These are phyloP conservation scores for Epicauta chinensis DNA, from an alignment of 1,140 invertebrate species.

Conservation along the genomic window DNA sequence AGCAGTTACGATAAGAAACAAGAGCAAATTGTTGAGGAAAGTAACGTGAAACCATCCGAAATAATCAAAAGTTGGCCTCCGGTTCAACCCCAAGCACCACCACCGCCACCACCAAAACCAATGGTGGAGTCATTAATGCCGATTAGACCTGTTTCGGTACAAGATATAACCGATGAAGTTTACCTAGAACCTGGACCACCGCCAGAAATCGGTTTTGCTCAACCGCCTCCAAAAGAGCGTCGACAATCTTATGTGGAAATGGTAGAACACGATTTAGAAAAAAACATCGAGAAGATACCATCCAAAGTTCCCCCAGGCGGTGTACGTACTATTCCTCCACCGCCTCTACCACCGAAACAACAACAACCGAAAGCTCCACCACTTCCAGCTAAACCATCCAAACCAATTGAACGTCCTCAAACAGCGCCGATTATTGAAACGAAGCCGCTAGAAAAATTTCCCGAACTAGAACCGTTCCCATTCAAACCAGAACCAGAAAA, in stretches of 20 bases:
- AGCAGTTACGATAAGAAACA: slow-evolving; percentile 16
- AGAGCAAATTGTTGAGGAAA: slow-evolving; percentile 44
- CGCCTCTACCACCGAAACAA: slow-evolving; percentile 46
- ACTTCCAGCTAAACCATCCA: slow-evolving; percentile 39
- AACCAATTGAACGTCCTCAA: slow-evolving; percentile 18
- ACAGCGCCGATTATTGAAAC: slow-evolving; percentile 25
- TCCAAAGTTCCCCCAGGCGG: slow-evolving; percentile 48
- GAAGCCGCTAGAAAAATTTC: slow-evolving; percentile 43
- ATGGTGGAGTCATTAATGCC: slow-evolving; percentile 31
- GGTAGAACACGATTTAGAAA: slow-evolving; percentile 52
- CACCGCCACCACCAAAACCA: slow-evolving; percentile 32
- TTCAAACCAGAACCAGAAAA: slow-evolving; percentile 44
- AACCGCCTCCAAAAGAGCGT: slow-evolving; percentile 41
- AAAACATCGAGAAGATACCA: slow-evolving; percentile 49
- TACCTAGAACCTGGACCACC: slow-evolving; percentile 55
- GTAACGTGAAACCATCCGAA: slow-evolving; percentile 38
- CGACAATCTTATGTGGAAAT: slow-evolving; percentile 51
- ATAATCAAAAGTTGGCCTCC: slow-evolving; percentile 44
- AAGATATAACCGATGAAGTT: slow-evolving; percentile 44
- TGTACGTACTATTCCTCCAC: slow-evolving; percentile 47
- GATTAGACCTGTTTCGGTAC: slow-evolving; percentile 38
- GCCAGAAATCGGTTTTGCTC: slow-evolving; percentile 57
- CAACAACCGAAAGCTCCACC: slow-evolving; percentile 43
- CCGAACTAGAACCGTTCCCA: slow-evolving; percentile 50
- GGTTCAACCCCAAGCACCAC: slow-evolving; percentile 42